Percentiles rank a stretch among this genome's conserved stretches.
These are phyloP conservation scores for Alcedo quadribrachys DNA, from an alignment of 2,797 vertebrate genomes.

Conservation along the genomic window DNA sequence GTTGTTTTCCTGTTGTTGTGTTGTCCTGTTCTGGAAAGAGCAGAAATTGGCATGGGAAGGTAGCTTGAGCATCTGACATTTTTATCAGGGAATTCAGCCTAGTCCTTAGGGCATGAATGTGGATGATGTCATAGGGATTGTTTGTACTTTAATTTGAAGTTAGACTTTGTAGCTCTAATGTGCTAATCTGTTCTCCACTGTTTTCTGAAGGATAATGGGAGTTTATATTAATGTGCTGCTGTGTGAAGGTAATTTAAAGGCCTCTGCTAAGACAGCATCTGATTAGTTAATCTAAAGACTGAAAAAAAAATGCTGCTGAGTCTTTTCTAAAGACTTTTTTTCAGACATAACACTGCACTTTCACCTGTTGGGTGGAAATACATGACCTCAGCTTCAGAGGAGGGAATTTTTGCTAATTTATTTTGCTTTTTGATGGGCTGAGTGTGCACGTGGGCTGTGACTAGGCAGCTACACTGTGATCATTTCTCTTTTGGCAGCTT, in stretches of 20 bases:
- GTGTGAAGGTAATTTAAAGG: neutral
- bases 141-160: neutral
- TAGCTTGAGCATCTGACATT: neutral
- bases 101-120: neutral
- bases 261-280: neutral
- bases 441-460: neutral
- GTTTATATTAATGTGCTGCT: neutral
- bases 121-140: neutral
- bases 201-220: neutral
- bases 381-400: fast-evolving
- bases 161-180: neutral
- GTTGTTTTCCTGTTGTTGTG: neutral
- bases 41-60: neutral
- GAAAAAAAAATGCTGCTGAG: neutral
- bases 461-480: neutral
- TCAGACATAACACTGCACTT: neutral
- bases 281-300: neutral
- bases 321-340: neutral
- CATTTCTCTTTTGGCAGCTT: neutral
- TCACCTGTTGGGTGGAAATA: neutral
- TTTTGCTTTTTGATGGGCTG: neutral
- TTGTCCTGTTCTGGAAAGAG: neutral
- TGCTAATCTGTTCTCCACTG: neutral
- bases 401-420: neutral
- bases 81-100: neutral